Conservation (phyloP, 1,140 invertebrate genomes). For the Nasonia longicornis region DNA sequence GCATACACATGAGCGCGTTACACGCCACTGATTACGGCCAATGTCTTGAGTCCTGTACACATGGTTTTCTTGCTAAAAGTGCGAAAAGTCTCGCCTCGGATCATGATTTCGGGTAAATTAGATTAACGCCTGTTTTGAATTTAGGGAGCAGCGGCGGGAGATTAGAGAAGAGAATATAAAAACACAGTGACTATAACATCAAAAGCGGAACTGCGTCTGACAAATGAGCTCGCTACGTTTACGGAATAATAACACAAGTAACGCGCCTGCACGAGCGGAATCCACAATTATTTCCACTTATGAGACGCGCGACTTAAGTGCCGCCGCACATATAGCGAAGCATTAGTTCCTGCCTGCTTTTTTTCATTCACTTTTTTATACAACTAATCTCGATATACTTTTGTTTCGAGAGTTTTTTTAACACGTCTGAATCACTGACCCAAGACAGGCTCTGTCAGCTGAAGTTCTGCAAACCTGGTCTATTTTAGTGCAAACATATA, state of each 20-base stretch:
- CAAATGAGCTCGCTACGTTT: slow-evolving; percentile 19
- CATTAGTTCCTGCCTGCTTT: slow-evolving; percentile 12
- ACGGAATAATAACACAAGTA: slow-evolving; percentile 34
- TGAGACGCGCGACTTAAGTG: neutral
- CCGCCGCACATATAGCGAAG: neutral
- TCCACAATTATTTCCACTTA: slow-evolving; percentile 25
- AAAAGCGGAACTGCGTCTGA: slow-evolving; percentile 27
- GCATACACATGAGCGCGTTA: neutral
- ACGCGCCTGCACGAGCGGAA: slow-evolving; percentile 17
- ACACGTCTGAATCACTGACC: slow-evolving; percentile 7
- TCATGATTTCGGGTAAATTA: neutral
- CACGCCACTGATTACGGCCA: neutral
- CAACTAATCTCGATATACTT: neutral
- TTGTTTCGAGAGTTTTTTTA: slow-evolving; percentile 1
- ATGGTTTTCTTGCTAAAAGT: neutral
- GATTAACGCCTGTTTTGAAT: neutral
- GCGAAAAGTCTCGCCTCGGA: neutral
- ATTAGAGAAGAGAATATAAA: neutral
- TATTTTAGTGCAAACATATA: too few species aligned
- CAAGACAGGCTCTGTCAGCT: neutral
- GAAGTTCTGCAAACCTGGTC: too few species aligned
- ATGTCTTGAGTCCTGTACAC: neutral
- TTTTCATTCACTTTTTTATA: neutral
- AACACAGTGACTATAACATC: neutral
- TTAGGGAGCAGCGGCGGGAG: neutral